Evolutionary conservation across 2,113 vertebrate species (phyloP).

Genomic region (Phalacrocorax aristotelis): DNA sequence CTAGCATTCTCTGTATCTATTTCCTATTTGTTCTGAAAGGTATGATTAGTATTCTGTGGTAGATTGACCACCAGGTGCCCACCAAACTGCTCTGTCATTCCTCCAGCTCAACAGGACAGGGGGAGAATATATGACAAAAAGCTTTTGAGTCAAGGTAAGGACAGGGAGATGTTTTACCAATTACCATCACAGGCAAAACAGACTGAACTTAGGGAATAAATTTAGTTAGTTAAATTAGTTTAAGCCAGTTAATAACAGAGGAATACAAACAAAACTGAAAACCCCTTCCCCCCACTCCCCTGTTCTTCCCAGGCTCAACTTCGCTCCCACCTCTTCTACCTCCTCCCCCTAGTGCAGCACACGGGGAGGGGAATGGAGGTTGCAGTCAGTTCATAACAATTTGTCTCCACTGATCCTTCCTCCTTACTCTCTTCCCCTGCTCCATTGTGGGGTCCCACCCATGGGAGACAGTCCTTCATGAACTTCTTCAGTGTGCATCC

Average conservation of each 20-base stretch:
- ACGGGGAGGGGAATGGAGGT: fast-evolving
- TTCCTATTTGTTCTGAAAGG: background rate
- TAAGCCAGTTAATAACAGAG: background rate
- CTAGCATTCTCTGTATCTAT: background rate
- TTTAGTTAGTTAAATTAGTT: background rate
- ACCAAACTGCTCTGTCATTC: background rate
- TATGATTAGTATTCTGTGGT: background rate
- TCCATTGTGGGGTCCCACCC: no score
- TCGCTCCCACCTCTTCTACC: background rate
- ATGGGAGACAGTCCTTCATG: background rate
- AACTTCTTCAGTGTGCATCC: background rate
- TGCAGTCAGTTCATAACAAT: background rate
- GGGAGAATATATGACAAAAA: background rate
- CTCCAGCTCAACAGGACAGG: background rate
- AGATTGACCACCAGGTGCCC: background rate
- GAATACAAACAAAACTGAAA: background rate
- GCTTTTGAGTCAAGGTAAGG: background rate
- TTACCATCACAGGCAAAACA: background rate
- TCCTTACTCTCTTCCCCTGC: background rate
- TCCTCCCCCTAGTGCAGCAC: fast-evolving
- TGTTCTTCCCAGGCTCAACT: background rate
- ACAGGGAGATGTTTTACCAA: background rate
- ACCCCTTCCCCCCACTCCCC: fast-evolving
- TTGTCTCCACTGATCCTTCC: background rate
- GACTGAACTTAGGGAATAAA: background rate